phyloP scores from a whole-genome alignment of 1,140 invertebrate genomes.

The Cotesia typhae region DNA sequence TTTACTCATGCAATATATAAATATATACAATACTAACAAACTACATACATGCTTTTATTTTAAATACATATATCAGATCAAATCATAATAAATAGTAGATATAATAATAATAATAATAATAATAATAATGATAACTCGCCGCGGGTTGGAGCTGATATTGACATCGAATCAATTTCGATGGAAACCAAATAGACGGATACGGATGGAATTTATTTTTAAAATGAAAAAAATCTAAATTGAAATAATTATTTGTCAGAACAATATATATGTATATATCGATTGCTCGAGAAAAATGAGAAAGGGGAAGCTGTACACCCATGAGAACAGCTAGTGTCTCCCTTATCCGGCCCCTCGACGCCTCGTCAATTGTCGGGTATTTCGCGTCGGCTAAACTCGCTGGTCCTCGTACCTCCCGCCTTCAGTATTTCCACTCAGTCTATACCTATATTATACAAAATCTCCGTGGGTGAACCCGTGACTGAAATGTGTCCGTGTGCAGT shows the following conservation, averaged over 20 bases:
- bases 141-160: no score
- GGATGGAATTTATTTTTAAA: not conserved
- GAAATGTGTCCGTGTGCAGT: not conserved
- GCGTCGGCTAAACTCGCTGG: slow-evolving; percentile 51
- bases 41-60: no score
- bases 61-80: no score
- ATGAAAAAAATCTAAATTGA: not conserved
- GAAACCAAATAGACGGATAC: not conserved
- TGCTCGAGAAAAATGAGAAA: slow-evolving; percentile 55
- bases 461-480: not conserved
- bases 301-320: slow-evolving; percentile 59
- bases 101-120: no score
- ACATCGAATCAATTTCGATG: not conserved
- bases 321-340: slow-evolving; percentile 53
- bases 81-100: no score
- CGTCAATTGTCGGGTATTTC: slow-evolving; percentile 60
- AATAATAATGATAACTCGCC: no score
- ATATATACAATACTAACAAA: not conserved
- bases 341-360: slow-evolving; percentile 45
- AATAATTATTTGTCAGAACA: not conserved
- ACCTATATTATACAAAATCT: not conserved
- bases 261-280: slow-evolving; percentile 41
- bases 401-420: slow-evolving; percentile 32
- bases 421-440: not conserved
- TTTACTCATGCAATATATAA: not conserved